These are phyloP conservation scores for Pyralis farinalis DNA, from an alignment of 2,888 invertebrate genomes.

Conservation along the genomic window DNA sequence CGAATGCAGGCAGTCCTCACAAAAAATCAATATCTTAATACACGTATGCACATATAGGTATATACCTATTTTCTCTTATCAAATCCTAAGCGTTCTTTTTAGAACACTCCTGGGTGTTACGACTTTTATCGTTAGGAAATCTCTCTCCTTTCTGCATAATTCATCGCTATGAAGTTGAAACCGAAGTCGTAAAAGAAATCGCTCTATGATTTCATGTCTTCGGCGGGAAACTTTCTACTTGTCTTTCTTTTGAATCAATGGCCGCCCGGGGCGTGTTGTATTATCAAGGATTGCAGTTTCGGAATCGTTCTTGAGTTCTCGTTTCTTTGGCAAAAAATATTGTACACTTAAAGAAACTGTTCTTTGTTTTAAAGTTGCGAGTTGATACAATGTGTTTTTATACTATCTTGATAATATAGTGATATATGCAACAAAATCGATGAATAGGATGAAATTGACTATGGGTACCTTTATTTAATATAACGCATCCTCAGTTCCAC, in stretches of 20 bases:
- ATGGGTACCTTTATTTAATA: no score
- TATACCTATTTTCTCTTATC: conserved; percentile 34
- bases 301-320: conserved; percentile 9
- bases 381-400: no score
- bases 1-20: no score
- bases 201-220: conserved; percentile 79
- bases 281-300: conserved; percentile 38
- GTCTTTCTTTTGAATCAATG: conserved; percentile 67
- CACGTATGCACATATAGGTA: no score
- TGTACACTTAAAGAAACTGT: background rate
- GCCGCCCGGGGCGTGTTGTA: conserved; percentile 44
- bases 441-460: no score
- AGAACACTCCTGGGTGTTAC: conserved; percentile 73
- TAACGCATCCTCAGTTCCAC: no score
- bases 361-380: background rate
- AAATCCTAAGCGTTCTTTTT: conserved; percentile 66
- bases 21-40: no score
- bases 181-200: conserved; percentile 80
- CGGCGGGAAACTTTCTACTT: conserved; percentile 70
- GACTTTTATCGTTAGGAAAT: conserved; percentile 77
- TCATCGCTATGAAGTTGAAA: conserved; percentile 80
- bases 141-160: conserved; percentile 79
- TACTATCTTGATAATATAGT: no score
- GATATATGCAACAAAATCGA: no score
- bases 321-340: conserved; percentile 13